These are phyloP conservation scores for Clostera curtula DNA, from an alignment of 2,888 invertebrate genomes.

Conservation along the genomic window DNA sequence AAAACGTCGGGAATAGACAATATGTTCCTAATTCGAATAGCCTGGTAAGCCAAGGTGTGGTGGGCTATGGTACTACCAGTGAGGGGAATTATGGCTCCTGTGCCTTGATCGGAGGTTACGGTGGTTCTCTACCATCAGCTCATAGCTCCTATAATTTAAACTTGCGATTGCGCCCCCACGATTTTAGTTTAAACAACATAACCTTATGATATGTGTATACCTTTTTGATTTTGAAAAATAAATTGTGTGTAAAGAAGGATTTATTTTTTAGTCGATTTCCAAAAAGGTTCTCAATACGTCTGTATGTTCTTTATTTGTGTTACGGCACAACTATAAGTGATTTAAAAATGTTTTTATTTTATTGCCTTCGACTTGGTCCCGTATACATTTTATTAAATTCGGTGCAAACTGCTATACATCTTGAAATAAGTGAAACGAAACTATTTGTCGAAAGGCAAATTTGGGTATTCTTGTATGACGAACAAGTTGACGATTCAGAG, in stretches of 20 bases:
- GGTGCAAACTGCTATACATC: too few species aligned
- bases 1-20: slow-evolving; percentile 55
- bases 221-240: neutral
- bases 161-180: slow-evolving; percentile 76
- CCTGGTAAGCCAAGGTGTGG: slow-evolving; percentile 51
- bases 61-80: slow-evolving; percentile 39
- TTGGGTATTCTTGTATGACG: too few species aligned
- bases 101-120: slow-evolving; percentile 57
- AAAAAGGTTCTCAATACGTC: too few species aligned
- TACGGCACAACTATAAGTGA: too few species aligned
- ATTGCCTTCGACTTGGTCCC: too few species aligned
- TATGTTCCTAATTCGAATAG: slow-evolving; percentile 55
- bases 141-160: slow-evolving; percentile 66
- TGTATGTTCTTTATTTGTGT: too few species aligned
- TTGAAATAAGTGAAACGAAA: too few species aligned
- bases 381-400: too few species aligned
- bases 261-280: neutral
- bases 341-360: too few species aligned
- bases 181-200: slow-evolving; percentile 70
- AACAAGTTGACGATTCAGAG: too few species aligned
- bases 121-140: slow-evolving; percentile 49
- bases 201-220: slow-evolving; percentile 36
- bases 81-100: slow-evolving; percentile 60
- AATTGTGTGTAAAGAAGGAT: slow-evolving; percentile 2
- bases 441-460: too few species aligned